These are phyloP conservation scores for Epizoanthus rinbou DNA, from an alignment of 92 coral and sea anemone genomes.

Conservation along the genomic window DNA sequence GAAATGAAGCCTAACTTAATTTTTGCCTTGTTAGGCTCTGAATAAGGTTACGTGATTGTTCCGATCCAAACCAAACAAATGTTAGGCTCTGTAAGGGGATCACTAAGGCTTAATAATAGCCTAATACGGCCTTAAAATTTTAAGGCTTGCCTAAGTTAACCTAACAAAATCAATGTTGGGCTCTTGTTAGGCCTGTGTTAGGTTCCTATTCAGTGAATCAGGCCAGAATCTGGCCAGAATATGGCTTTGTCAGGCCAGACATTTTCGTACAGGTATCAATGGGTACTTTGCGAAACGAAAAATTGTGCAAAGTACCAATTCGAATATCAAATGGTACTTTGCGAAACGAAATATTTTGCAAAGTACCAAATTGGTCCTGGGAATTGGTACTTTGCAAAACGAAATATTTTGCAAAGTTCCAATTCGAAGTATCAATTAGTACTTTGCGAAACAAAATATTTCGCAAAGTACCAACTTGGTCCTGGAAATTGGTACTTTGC, in stretches of 20 bases:
- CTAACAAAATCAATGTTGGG: slow-evolving; percentile 40
- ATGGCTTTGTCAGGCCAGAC: slow-evolving; percentile 40
- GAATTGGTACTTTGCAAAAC: no score
- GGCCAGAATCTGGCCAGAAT: slow-evolving; percentile 39
- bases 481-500: no score
- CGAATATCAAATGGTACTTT: no score
- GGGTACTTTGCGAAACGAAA: no score
- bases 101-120: slow-evolving; percentile 11
- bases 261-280: slow-evolving; percentile 9
- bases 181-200: slow-evolving; percentile 39
- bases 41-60: not conserved
- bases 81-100: slow-evolving; percentile 29
- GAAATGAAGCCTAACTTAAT: slow-evolving; percentile 23
- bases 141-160: slow-evolving; percentile 36
- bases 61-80: slow-evolving; percentile 22
- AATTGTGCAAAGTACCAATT: no score
- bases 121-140: not conserved
- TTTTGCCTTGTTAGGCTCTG: slow-evolving; percentile 15
- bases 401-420: no score
- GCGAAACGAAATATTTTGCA: no score
- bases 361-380: no score
- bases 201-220: slow-evolving; percentile 25
- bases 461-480: no score
- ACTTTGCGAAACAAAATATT: no score
- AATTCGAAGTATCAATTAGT: no score